Evolutionary conservation across 1,140 invertebrate genomes (phyloP).

Genomic region (Brachionus asplanchnoidis): DNA sequence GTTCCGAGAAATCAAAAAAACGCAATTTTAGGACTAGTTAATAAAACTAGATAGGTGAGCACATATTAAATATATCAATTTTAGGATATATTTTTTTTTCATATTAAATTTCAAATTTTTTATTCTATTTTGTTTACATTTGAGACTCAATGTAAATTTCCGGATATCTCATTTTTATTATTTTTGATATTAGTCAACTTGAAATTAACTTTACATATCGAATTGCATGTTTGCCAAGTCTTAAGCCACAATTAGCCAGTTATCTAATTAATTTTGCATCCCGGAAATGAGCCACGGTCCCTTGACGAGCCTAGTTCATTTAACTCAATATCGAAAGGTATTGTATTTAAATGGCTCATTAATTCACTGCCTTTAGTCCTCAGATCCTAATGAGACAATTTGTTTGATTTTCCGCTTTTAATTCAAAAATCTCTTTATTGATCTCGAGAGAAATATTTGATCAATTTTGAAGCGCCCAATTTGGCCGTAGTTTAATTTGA

Average conservation of each 20-base stretch:
- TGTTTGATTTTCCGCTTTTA: neutral
- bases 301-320: neutral
- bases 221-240: neutral
- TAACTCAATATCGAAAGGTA: neutral
- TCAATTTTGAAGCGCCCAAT: neutral
- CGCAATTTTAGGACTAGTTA: neutral
- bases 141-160: conserved; percentile 24
- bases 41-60: conserved; percentile 7
- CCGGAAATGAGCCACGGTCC: neutral
- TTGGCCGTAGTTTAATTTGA: neutral
- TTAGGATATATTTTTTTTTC: neutral
- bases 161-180: conserved; percentile 19
- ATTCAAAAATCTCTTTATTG: neutral
- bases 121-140: conserved; percentile 10
- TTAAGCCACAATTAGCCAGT: neutral
- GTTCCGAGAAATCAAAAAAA: neutral
- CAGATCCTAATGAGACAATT: neutral
- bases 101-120: conserved; percentile 15
- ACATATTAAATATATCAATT: conserved; percentile 8
- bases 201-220: neutral
- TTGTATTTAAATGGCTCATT: neutral
- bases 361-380: neutral
- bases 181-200: conserved; percentile 14
- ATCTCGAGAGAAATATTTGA: neutral
- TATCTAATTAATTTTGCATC: neutral